phyloP scores from a whole-genome alignment of 2,888 invertebrate genomes.

The Euclidia mi region DNA sequence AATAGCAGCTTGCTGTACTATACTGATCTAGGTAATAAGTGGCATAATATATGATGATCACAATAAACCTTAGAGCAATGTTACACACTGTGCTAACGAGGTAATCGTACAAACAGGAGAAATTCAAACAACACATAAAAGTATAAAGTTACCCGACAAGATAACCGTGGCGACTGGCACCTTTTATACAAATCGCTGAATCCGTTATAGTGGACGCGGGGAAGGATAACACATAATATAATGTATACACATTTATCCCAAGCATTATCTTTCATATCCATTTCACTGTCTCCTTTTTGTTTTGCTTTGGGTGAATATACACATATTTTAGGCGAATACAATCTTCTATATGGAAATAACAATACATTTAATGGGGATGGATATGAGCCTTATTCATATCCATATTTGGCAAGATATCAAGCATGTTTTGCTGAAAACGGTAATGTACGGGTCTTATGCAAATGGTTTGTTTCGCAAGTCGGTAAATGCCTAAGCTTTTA shows the following conservation, averaged over 20 bases:
- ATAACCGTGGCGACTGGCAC: not conserved
- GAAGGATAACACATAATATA: conserved; percentile 22
- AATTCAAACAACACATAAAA: conserved; percentile 2
- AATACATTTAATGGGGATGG: conserved; percentile 45
- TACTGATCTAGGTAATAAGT: too few relatives aligned
- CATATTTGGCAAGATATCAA: conserved; percentile 54
- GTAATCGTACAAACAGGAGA: not conserved
- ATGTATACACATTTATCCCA: conserved; percentile 28
- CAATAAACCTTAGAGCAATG: too few relatives aligned
- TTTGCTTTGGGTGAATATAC: conserved; percentile 21
- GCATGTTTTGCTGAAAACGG: conserved; percentile 20
- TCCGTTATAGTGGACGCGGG: conserved; percentile 13
- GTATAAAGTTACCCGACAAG: not conserved
- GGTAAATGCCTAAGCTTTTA: conserved; percentile 17
- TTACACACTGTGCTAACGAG: too few relatives aligned
- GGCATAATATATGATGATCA: too few relatives aligned
- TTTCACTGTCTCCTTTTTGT: conserved; percentile 36
- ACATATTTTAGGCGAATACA: conserved; percentile 33
- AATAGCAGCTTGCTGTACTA: too few relatives aligned
- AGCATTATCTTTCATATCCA: conserved; percentile 28
- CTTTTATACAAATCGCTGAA: conserved; percentile 10
- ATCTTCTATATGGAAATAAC: conserved; percentile 52
- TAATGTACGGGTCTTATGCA: conserved; percentile 25
- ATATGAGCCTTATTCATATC: conserved; percentile 42
- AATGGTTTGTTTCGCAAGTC: conserved; percentile 16